Evolutionary conservation across 2,113 vertebrate genomes (phyloP).

Genomic region (Melospiza melodia): DNA sequence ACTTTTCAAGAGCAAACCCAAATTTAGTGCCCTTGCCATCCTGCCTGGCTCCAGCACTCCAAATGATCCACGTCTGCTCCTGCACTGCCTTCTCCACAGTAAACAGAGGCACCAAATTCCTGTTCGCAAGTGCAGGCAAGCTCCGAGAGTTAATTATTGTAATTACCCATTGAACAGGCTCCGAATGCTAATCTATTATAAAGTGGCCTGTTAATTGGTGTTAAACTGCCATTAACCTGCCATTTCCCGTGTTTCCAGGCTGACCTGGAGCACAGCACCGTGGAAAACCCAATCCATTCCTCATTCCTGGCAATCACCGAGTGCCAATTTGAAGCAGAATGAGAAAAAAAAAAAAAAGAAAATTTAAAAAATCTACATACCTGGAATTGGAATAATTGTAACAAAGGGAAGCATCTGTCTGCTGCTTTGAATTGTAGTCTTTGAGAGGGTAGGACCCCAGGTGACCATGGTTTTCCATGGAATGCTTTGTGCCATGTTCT

Average conservation of each 20-base stretch:
- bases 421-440: neutral
- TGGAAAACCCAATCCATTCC: neutral
- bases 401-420: neutral
- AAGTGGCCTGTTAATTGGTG: slow-evolving; percentile 59
- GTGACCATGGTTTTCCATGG: accelerated
- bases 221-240: slow-evolving; percentile 58
- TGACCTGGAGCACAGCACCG: slow-evolving; percentile 10
- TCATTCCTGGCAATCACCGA: neutral
- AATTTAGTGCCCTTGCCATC: neutral
- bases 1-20: neutral
- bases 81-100: neutral
- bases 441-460: accelerated
- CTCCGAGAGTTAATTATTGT: slow-evolving; percentile 58
- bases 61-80: neutral
- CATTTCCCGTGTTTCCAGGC: slow-evolving; percentile 1
- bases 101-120: slow-evolving; percentile 10
- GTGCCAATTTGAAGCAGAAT: neutral
- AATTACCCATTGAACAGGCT: slow-evolving; percentile 55
- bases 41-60: neutral
- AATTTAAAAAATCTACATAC: neutral
- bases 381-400: neutral
- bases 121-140: neutral
- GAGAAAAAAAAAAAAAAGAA: neutral
- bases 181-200: slow-evolving; percentile 45
- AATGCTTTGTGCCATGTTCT: neutral